Conservation (phyloP, 1,140 invertebrate species). For the Thaumatotibia leucotreta region DNA sequence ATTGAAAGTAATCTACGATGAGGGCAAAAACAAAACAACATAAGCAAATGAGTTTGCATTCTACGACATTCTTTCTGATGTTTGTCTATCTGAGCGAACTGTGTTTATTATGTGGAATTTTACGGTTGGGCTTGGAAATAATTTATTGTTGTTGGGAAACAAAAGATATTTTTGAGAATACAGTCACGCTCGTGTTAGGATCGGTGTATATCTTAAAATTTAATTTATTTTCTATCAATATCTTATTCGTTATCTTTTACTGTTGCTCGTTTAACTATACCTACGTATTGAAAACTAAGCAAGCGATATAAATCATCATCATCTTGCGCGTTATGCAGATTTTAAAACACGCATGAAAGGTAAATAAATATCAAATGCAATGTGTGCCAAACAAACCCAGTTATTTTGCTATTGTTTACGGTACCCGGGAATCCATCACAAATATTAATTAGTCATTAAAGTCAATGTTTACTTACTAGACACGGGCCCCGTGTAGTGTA, state of each 20-base stretch:
- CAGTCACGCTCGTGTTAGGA: neutral
- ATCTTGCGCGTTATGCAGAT: no score
- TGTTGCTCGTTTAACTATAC: no score
- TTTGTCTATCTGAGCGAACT: neutral
- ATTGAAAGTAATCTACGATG: slow-evolving; percentile 2
- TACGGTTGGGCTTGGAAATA: neutral
- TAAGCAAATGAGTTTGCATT: neutral
- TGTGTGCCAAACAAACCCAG: no score
- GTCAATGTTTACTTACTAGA: neutral
- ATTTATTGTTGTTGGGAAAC: slow-evolving; percentile 8
- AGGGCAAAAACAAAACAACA: neutral
- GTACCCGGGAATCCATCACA: neutral
- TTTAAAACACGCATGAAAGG: no score
- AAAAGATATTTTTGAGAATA: slow-evolving; percentile 3
- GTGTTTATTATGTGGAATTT: neutral
- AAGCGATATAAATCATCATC: no score
- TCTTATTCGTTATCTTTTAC: no score
- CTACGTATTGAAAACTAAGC: no score
- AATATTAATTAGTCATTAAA: neutral
- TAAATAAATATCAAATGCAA: no score
- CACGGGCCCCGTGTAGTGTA: neutral
- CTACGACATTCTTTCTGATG: neutral
- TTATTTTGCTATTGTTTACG: neutral
- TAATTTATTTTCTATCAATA: no score
- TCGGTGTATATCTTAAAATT: neutral